A percentile compares a stretch with the other conserved stretches of the same genome.
Evolutionary conservation across 1,140 invertebrate species (phyloP).

Genomic region (Leptinotarsa defecta): DNA sequence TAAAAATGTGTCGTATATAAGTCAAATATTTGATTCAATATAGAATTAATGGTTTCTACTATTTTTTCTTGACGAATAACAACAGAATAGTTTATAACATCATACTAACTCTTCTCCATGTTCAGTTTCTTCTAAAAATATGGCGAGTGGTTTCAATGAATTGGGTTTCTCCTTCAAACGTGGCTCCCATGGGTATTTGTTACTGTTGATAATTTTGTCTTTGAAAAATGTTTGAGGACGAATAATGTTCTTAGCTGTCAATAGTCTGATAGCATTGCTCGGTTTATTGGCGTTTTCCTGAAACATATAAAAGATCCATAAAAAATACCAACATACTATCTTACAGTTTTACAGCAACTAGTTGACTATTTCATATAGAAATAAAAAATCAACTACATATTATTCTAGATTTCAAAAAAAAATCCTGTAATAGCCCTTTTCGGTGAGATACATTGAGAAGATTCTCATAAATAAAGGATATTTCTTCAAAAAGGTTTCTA

Average conservation of each 20-base stretch:
- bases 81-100: too few species aligned
- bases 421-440: not conserved
- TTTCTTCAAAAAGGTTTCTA: too few species aligned
- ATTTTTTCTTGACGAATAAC: too few species aligned
- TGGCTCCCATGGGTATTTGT: conserved; percentile 76
- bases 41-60: too few species aligned
- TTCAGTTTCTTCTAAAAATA: conserved; percentile 70
- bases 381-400: too few species aligned
- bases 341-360: too few species aligned
- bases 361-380: too few species aligned
- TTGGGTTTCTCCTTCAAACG: conserved; percentile 88
- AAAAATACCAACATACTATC: not conserved
- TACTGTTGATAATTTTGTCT: conserved; percentile 83
- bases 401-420: conserved; percentile 13
- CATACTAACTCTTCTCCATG: conserved; percentile 52
- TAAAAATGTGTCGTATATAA: conserved; percentile 50
- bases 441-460: too few species aligned
- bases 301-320: not conserved
- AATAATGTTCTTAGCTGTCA: conserved; percentile 76
- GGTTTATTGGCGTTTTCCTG: conserved; percentile 12
- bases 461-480: too few species aligned
- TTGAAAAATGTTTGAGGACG: conserved; percentile 85
- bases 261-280: conserved; percentile 59
- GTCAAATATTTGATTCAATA: not conserved
- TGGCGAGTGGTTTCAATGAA: conserved; percentile 77